Evolutionary conservation across 2,888 invertebrate species (phyloP), one percentile per base, ranked within the genome.

Genomic region (Anagyrus pseudococci): DNA sequence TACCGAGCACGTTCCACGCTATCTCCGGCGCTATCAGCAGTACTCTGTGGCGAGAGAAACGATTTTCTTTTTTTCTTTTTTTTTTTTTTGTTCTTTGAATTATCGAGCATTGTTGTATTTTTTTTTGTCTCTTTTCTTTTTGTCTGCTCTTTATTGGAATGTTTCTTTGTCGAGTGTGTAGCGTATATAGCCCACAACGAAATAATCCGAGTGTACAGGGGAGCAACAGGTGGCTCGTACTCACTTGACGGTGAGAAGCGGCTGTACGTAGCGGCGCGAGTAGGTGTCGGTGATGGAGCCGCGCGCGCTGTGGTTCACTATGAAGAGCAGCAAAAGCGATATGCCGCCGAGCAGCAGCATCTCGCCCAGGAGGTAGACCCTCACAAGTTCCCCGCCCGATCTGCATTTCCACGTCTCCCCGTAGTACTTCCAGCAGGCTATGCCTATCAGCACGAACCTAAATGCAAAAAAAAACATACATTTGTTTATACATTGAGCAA

Each of bases 231-330:
- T 37, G 20, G 33, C 17, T 19, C 47, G 55, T 63, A 71, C 75
- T 77, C 70, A 89, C 89, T 91, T 91, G 72, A 89, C 75, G 69
- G 91, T 87, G 23, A 93, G 82, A 53, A 93, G 82, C 29, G 88
- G 87, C 7, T 91, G 86, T 13, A 94, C 91, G 72, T 86, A 84
- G 72, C 86, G 85, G 69, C 94, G 84, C 6, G 89, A 86, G 58
- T 87, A 85, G 25, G 88, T 86, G 70, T 93, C 90, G 65, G 90
- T 89, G 71, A 94, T 92, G 65, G 91, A 89, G 26, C 95, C 95
- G 71, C 88, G 85, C 13, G 89, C 88, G 69, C 90, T 90, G 71
- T 89, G 86, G 77, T 87, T 88, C 37, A 90, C 88, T 69, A 91
- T 83, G 25, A 85, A 85, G 46, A 88, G 84, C 66, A 90, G 81